A percentile compares a stretch with the other conserved stretches of the same genome.
phyloP scores from a whole-genome alignment of 2,113 vertebrate species.

The Mobula hypostoma region DNA sequence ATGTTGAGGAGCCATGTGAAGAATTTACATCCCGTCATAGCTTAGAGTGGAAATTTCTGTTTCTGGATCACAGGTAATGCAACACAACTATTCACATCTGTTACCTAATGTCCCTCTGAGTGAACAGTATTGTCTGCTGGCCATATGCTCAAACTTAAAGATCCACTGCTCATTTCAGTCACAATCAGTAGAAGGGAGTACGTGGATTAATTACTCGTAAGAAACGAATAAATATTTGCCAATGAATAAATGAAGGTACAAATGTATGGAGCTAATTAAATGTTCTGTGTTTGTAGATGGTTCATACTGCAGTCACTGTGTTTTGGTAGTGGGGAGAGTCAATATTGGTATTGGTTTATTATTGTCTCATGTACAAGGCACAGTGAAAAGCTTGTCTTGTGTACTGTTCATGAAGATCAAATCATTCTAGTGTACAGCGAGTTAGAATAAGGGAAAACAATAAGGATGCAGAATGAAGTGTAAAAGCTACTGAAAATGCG shows the following conservation, averaged over 20 bases:
- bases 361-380: too few species aligned
- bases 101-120: not conserved
- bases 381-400: too few species aligned
- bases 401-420: too few species aligned
- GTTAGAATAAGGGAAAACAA: too few species aligned
- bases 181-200: not conserved
- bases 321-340: too few species aligned
- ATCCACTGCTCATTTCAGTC: not conserved
- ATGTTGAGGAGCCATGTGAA: conserved; percentile 61
- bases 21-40: conserved; percentile 71
- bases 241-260: not conserved
- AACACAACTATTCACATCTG: not conserved
- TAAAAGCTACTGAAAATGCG: too few species aligned
- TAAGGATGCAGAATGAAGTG: too few species aligned
- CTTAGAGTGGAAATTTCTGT: conserved; percentile 75
- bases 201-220: conserved; percentile 40
- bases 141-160: not conserved
- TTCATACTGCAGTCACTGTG: too few species aligned
- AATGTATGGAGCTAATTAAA: not conserved
- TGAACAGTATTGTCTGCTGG: too few species aligned
- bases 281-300: not conserved
- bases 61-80: conserved; percentile 72
- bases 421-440: too few species aligned
- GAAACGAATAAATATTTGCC: not conserved
- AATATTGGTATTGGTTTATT: too few species aligned